Conservation (phyloP, 2,113 vertebrate species). For the Nothocercus julius region DNA sequence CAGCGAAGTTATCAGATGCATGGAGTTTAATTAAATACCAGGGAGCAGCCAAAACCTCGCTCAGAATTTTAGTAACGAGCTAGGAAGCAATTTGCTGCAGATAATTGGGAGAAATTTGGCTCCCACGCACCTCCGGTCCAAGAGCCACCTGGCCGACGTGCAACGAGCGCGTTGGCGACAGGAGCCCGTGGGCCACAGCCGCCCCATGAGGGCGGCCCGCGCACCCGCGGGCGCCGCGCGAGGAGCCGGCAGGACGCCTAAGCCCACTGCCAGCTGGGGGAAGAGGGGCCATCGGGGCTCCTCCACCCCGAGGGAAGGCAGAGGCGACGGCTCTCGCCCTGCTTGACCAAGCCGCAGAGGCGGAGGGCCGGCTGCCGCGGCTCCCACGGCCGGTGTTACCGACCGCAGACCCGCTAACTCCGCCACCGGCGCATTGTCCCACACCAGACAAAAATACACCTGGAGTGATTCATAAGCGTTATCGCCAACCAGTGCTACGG, state of each 20-base stretch:
- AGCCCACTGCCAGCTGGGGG: neutral
- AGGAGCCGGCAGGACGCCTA: too few species aligned
- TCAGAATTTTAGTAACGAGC: constrained; percentile 49
- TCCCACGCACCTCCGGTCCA: constrained; percentile 5
- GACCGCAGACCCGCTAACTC: too few species aligned
- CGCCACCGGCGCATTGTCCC: too few species aligned
- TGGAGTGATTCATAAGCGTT: neutral
- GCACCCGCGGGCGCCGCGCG: neutral
- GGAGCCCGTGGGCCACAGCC: neutral
- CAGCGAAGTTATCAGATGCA: constrained; percentile 18
- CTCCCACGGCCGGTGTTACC: too few species aligned
- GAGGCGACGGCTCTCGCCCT: neutral
- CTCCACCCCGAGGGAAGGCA: neutral
- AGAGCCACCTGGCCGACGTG: constrained; percentile 34
- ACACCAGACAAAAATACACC: neutral
- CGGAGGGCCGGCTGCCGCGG: neutral
- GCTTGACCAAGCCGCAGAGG: neutral
- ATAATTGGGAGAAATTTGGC: constrained; percentile 55
- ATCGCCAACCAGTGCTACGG: accelerated
- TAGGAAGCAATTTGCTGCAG: constrained; percentile 52
- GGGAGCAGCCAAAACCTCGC: constrained; percentile 29
- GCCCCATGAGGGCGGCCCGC: neutral
- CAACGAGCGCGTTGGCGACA: constrained; percentile 29
- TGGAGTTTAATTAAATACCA: constrained; percentile 52
- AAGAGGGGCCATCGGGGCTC: neutral